These are phyloP conservation scores for Epizoanthus illoricatus DNA, from an alignment of 92 coral and sea anemone species.

Conservation along the genomic window DNA sequence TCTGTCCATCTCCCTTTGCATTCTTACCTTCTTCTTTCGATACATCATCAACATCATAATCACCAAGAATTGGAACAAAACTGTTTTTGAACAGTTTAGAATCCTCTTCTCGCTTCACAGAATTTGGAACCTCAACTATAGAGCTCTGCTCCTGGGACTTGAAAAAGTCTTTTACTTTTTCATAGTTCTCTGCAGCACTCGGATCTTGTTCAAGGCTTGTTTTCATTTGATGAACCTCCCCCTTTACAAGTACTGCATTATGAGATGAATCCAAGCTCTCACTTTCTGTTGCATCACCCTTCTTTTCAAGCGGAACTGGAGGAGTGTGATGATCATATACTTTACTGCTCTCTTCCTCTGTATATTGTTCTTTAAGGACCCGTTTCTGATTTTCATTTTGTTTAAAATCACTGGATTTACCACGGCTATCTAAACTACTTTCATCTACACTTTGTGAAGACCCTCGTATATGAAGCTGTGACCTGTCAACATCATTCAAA, in stretches of 20 bases:
- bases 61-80: constrained; percentile 67
- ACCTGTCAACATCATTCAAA: constrained; percentile 24
- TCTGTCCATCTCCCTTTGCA: background rate
- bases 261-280: constrained; percentile 26
- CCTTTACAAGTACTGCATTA: constrained; percentile 87
- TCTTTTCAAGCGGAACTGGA: constrained; percentile 35
- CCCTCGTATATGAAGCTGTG: constrained; percentile 23
- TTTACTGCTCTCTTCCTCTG: constrained; percentile 2
- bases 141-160: constrained; percentile 94
- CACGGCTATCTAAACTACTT: constrained; percentile 33
- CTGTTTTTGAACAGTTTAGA: constrained; percentile 64
- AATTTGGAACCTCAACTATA: constrained; percentile 88
- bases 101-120: constrained; percentile 86
- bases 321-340: constrained; percentile 33
- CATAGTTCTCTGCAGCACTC: constrained; percentile 79
- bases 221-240: constrained; percentile 75
- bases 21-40: constrained; percentile 71
- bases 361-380: background rate
- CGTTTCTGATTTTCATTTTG: background rate
- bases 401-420: constrained; percentile 25
- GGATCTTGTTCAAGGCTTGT: constrained; percentile 78
- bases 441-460: constrained; percentile 10
- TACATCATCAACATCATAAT: constrained; percentile 55
- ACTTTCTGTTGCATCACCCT: background rate
- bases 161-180: constrained; percentile 91